Evolutionary conservation across 23 tunicate species (phyloP), one percentile per base, ranked within the genome.

Genomic region (Oikopleura dioica): DNA sequence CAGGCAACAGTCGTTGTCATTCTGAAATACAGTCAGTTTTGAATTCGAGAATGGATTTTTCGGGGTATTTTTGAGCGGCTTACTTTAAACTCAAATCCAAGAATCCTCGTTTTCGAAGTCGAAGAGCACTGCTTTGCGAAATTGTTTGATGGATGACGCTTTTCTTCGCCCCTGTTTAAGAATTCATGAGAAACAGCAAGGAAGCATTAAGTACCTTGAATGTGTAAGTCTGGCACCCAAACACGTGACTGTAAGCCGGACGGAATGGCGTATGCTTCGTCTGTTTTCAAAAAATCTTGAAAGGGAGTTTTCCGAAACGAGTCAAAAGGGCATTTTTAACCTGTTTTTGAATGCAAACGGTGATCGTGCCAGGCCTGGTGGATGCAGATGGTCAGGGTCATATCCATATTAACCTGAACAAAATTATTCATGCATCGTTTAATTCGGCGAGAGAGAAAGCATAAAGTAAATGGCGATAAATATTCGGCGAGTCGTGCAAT

Each of bases 1-100:
- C 96, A 89, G 0, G 96, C 96, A 0, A 89, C 89, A 0, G 96
- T 89, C 1, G 85, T 84, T 29, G 96, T 89, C 59, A 89, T 79
- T 79, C 96, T 89, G 83, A 69, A 77, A 80, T 50, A 80, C 28
- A 35, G 26, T 28, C 21, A 76, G 37, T 30, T 31, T 76, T 76
- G 16, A 69, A 28, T 76, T 16, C 35, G 0, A 36, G 0, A 26
- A 36, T 30, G 0, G n/a, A n/a, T 44, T 44, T 44, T 44, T 9
- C 9, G 9, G 55, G 16, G 16, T 9, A 44, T 9, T 44, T 44
- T 44, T n/a, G n/a, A n/a, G 16, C 26, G 29, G 26, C 72, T 63
- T 28, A 63, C 72, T 63, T 63, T 23, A 63, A 28, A 63, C 72
- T 63, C 33, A 63, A 63, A 63, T 63, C 72, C 33, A 63, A 28